Conservation (phyloP, 2,888 invertebrate species). For the Oscheius sp. region DNA sequence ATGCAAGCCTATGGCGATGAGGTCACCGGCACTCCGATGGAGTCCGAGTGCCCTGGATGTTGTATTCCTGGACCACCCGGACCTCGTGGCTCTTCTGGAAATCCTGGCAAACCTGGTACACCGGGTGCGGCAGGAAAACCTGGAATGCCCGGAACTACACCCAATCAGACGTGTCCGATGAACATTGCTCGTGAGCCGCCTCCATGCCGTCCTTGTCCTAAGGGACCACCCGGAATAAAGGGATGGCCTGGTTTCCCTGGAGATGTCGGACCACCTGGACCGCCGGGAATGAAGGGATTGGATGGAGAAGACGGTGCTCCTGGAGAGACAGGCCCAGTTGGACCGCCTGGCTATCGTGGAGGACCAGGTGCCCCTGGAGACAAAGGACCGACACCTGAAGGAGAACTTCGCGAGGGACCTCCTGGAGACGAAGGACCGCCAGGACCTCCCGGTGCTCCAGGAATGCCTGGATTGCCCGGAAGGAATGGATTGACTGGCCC, state of each 20-base stretch:
- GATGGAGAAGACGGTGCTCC: slow-evolving; percentile 72
- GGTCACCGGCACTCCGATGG: slow-evolving; percentile 70
- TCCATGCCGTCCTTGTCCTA: slow-evolving; percentile 71
- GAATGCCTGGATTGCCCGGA: slow-evolving; percentile 72
- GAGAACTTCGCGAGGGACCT: slow-evolving; percentile 64
- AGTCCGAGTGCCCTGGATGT: slow-evolving; percentile 72
- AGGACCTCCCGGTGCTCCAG: slow-evolving; percentile 71
- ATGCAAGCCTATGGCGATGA: slow-evolving; percentile 57
- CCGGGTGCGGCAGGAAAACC: slow-evolving; percentile 68
- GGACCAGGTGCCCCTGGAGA: slow-evolving; percentile 72
- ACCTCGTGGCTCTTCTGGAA: slow-evolving; percentile 70
- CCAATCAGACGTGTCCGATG: slow-evolving; percentile 73
- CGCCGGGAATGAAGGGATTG: slow-evolving; percentile 69
- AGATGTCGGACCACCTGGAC: slow-evolving; percentile 69
- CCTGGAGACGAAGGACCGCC: slow-evolving; percentile 72
- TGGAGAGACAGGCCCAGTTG: slow-evolving; percentile 65
- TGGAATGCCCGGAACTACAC: slow-evolving; percentile 71
- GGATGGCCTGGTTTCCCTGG: slow-evolving; percentile 73
- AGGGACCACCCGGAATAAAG: slow-evolving; percentile 69
- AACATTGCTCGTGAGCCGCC: slow-evolving; percentile 71
- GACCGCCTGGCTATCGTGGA: slow-evolving; percentile 67
- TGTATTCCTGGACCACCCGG: slow-evolving; percentile 71
- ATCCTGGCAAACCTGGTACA: slow-evolving; percentile 68
- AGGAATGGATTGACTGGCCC: slow-evolving; percentile 69
- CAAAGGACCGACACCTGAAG: slow-evolving; percentile 73